These are phyloP conservation scores for Drosophila yooni DNA, from an alignment of 2,888 invertebrate genomes.

Conservation along the genomic window DNA sequence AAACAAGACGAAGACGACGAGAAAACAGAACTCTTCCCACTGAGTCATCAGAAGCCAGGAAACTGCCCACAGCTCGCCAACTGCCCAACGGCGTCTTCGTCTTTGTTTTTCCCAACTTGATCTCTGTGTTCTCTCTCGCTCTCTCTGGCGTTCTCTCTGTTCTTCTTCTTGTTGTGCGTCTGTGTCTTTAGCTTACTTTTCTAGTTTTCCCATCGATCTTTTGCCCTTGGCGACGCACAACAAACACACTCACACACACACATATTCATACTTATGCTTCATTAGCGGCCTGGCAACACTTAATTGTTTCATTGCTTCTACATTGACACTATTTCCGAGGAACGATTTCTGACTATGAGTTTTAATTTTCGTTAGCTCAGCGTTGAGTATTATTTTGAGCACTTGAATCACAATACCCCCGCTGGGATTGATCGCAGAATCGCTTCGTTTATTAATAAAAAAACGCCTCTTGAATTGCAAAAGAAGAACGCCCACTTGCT, in stretches of 20 bases:
- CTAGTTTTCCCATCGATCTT: conserved; percentile 54
- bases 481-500: conserved; percentile 66
- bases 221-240: conserved; percentile 49
- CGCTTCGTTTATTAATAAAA: conserved; percentile 52
- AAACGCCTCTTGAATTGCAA: conserved; percentile 62
- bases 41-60: conserved; percentile 64
- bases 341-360: conserved; percentile 22
- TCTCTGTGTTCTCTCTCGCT: conserved; percentile 31
- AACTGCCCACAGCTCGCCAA: conserved; percentile 53
- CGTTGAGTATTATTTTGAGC: conserved; percentile 4
- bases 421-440: conserved; percentile 21
- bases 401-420: conserved; percentile 44
- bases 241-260: neutral
- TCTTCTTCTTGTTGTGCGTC: conserved; percentile 20
- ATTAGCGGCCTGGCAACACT: conserved; percentile 57
- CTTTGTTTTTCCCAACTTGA: conserved; percentile 29
- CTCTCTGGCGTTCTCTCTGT: conserved; percentile 21
- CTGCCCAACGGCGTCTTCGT: conserved; percentile 44
- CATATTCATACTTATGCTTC: conserved; percentile 44
- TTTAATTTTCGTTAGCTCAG: conserved; percentile 22
- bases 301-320: conserved; percentile 63
- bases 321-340: conserved; percentile 56
- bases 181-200: conserved; percentile 25
- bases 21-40: conserved; percentile 27
- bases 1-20: conserved; percentile 1